phyloP scores from a whole-genome alignment of 2,888 invertebrate genomes.

The Erynnis tages region DNA sequence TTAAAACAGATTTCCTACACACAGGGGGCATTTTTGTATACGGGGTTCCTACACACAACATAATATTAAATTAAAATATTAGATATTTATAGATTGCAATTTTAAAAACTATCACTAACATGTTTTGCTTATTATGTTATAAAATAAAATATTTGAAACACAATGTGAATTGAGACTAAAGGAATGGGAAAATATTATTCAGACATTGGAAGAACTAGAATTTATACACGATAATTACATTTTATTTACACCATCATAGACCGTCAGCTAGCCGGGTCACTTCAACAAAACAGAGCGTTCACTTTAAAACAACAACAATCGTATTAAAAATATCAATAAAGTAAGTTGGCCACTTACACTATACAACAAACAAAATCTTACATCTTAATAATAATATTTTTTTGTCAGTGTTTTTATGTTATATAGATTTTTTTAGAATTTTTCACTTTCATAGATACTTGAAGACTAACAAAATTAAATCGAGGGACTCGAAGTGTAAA shows the following conservation, averaged over 20 bases:
- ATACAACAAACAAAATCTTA: conserved; percentile 49
- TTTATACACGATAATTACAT: too few relatives aligned
- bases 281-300: conserved; percentile 35
- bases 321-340: conserved; percentile 39
- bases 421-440: conserved; percentile 56
- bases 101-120: too few relatives aligned
- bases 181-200: too few relatives aligned
- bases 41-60: too few relatives aligned
- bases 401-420: conserved; percentile 55
- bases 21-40: too few relatives aligned
- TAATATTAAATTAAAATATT: too few relatives aligned
- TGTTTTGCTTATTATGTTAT: too few relatives aligned
- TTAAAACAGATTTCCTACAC: too few relatives aligned
- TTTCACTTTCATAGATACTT: conserved; percentile 41
- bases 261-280: conserved; percentile 17
- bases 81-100: too few relatives aligned
- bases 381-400: conserved; percentile 40
- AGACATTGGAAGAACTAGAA: too few relatives aligned
- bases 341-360: conserved; percentile 38
- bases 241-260: conserved; percentile 19
- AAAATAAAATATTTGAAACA: too few relatives aligned
- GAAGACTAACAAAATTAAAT: conserved; percentile 18
- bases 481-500: conserved; percentile 1
- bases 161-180: too few relatives aligned
- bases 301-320: conserved; percentile 33